phyloP scores from a whole-genome alignment of 2,888 invertebrate species.

The Uropetala carovei region DNA sequence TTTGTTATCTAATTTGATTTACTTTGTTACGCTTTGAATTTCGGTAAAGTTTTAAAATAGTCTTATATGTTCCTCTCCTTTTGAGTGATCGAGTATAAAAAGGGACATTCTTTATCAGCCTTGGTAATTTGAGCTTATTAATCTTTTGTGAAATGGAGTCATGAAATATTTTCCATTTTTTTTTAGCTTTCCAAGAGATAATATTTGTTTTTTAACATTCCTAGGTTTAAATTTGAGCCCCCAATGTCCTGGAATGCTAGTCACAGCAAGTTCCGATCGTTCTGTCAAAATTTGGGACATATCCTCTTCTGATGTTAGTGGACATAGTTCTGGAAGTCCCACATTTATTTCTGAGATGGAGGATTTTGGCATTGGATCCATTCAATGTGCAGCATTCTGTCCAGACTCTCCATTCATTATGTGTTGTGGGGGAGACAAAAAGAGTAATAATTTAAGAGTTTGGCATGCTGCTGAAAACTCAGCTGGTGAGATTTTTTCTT shows the following conservation, averaged over 20 bases:
- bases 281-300: constrained; percentile 91
- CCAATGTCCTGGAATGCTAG: constrained; percentile 84
- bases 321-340: constrained; percentile 70
- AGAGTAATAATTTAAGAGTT: constrained; percentile 84
- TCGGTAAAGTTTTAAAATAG: too few species aligned
- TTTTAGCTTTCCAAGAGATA: too few species aligned
- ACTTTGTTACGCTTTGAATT: too few species aligned
- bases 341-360: constrained; percentile 73
- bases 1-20: too few species aligned
- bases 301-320: constrained; percentile 70
- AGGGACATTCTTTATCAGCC: too few species aligned
- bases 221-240: constrained; percentile 84
- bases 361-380: constrained; percentile 81
- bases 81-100: too few species aligned
- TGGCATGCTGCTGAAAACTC: constrained; percentile 80
- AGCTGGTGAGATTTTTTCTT: constrained; percentile 76
- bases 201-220: constrained; percentile 55
- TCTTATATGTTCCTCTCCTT: too few species aligned
- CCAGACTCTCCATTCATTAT: constrained; percentile 90
- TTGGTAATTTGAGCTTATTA: neutral
- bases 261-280: constrained; percentile 88
- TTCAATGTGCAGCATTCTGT: constrained; percentile 85
- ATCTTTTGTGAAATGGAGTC: neutral
- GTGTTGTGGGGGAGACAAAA: constrained; percentile 91
- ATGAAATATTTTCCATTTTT: constrained; percentile 47